Evolutionary conservation across 1,140 invertebrate genomes (phyloP).

Genomic region (Bactericera cockerelli): DNA sequence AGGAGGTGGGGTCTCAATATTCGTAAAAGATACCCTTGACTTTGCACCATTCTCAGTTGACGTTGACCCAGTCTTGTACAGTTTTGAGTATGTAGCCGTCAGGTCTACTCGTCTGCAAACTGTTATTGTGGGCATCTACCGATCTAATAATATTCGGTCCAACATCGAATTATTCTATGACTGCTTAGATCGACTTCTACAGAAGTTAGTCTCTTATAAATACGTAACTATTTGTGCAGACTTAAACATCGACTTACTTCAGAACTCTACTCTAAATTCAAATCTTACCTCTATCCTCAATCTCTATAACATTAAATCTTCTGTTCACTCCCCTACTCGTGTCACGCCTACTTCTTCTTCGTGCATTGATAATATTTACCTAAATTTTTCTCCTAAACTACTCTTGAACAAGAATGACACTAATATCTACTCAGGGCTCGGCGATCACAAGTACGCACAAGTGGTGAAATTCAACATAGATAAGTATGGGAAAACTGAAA

Average conservation of each 20-base stretch:
- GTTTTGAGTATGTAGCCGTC: neutral
- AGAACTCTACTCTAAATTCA: neutral
- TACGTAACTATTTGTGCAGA: neutral
- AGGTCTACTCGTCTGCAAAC: neutral
- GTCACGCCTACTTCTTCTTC: neutral
- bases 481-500: neutral
- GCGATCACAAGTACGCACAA: neutral
- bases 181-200: neutral
- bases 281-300: neutral
- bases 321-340: neutral
- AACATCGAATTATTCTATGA: neutral
- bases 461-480: neutral
- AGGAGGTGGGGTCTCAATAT: neutral
- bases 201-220: too few species aligned
- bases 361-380: neutral
- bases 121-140: neutral
- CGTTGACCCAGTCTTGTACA: neutral
- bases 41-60: neutral
- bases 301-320: neutral
- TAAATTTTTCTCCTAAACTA: neutral
- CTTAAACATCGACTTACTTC: neutral
- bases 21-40: neutral
- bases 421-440: neutral
- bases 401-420: neutral
- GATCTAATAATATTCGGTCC: neutral